Base-by-base conservation (phyloP, 2,797 vertebrate genomes). In the Iguana delicatissima region DNA sequence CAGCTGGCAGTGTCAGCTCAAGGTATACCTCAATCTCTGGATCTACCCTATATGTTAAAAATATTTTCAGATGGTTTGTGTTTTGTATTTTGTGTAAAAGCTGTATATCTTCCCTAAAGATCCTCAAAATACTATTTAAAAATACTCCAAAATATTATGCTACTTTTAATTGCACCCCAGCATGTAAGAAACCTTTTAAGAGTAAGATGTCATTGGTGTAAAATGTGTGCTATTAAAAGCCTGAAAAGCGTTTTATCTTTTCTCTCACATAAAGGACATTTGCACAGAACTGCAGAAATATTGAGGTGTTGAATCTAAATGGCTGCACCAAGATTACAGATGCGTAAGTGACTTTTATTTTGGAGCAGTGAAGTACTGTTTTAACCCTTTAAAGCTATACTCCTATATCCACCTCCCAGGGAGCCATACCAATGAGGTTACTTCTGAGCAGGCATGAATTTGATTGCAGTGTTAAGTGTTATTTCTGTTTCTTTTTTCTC, bases 261-360 rank as follows among this genome's bases (percentile, higher is more conserved):
- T 89, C 18, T 85, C 85, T 94, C 84, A 52, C 0, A 6, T 89
- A 3, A 86, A 99, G 99, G 97, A 99, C 98, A 0, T 99, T 99
- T 97, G 98, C 99, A 74, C 99, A 99, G 96, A 99, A 99, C 97
- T 99, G 99, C 98, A 98, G 98, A 82, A 99, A 99, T 92, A 99
- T 99, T 20, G 99, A 99, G 96, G 97, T 99, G 29, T 96, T 99
- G 89, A 99, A 98, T 96, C 97, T 99, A 69, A 99, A 99, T 0
- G 99, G 99, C 89, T 99, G 99, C 92, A 99, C 99, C 94, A 99
- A 99, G 97, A 99, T 99, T 95, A 99, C 99, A 62, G 99, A 99
- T 79, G 98, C 98, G 99, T 99, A 94, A 96, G 98, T 98, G 16
- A 0, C 73, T 0, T 50, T 2, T 87, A 80, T 87, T 90, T 88